These are phyloP conservation scores for Drosophila planitibia DNA, from an alignment of 2,888 invertebrate species.

Conservation along the genomic window DNA sequence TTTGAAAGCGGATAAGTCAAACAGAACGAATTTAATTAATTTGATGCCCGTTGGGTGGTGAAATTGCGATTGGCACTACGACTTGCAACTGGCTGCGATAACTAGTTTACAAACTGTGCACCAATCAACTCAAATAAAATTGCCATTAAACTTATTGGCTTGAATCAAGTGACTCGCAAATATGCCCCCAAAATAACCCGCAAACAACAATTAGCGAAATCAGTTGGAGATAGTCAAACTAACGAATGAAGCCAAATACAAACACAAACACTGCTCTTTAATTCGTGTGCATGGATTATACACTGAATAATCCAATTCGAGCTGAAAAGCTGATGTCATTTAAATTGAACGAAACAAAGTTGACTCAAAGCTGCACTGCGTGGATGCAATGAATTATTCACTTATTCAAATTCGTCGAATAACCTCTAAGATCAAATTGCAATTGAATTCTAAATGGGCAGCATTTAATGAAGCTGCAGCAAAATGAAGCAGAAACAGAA, in stretches of 20 bases:
- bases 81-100: slow-evolving; percentile 35
- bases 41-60: slow-evolving; percentile 49
- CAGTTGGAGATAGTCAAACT: slow-evolving; percentile 4
- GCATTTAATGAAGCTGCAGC: slow-evolving; percentile 70
- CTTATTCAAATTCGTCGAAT: slow-evolving; percentile 68
- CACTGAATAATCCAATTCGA: slow-evolving; percentile 66
- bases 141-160: slow-evolving; percentile 34
- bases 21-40: slow-evolving; percentile 72
- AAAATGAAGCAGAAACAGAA: slow-evolving; percentile 63
- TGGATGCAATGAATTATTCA: slow-evolving; percentile 73
- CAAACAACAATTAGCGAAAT: slow-evolving; percentile 41
- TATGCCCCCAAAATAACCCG: slow-evolving; percentile 28
- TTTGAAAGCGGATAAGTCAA: slow-evolving; percentile 57
- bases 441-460: slow-evolving; percentile 81
- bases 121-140: slow-evolving; percentile 57
- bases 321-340: slow-evolving; percentile 39
- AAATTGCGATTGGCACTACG: slow-evolving; percentile 2
- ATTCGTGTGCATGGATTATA: slow-evolving; percentile 36
- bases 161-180: slow-evolving; percentile 71
- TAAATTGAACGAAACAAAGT: slow-evolving; percentile 24
- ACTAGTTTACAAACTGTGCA: slow-evolving; percentile 69
- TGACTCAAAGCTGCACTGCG: slow-evolving; percentile 32
- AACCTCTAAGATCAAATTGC: slow-evolving; percentile 68
- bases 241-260: neutral
- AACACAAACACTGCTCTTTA: slow-evolving; percentile 2